phyloP scores from a whole-genome alignment of 2,113 vertebrate genomes.

The Eolophus roseicapilla region DNA sequence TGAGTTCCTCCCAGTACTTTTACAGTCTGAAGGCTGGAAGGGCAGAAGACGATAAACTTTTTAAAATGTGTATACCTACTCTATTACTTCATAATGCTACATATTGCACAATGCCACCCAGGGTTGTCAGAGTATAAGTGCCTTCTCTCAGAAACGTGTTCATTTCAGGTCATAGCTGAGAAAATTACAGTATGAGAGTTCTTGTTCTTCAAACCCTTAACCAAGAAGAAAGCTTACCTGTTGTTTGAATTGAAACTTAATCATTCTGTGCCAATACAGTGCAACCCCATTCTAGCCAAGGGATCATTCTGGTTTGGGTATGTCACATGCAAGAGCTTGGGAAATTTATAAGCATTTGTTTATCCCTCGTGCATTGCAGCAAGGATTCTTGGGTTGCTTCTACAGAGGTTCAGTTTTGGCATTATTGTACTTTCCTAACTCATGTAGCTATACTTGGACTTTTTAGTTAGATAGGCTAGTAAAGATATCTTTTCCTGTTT shows the following conservation, averaged over 20 bases:
- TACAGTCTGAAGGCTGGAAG: not conserved
- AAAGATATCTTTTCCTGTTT: not conserved
- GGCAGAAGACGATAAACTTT: not conserved
- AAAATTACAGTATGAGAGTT: not conserved
- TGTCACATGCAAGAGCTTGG: not conserved
- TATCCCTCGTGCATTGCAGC: not conserved
- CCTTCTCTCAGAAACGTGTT: not conserved
- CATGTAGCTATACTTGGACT: not conserved
- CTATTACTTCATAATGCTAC: not conserved
- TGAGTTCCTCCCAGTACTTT: not conserved
- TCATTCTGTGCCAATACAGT: not conserved
- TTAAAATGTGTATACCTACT: not conserved
- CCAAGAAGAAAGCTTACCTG: not conserved
- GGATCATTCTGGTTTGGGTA: not conserved
- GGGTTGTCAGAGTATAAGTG: not conserved
- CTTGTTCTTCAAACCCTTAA: not conserved
- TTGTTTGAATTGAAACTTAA: not conserved
- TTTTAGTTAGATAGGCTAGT: not conserved
- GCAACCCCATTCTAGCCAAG: not conserved
- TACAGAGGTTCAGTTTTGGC: not conserved
- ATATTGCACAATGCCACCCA: not conserved
- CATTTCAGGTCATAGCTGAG: not conserved
- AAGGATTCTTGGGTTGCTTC: not conserved
- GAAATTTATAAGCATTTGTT: not conserved
- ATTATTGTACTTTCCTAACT: not conserved